phyloP scores from a whole-genome alignment of 2,113 vertebrate genomes.

The Panthera uncia region DNA sequence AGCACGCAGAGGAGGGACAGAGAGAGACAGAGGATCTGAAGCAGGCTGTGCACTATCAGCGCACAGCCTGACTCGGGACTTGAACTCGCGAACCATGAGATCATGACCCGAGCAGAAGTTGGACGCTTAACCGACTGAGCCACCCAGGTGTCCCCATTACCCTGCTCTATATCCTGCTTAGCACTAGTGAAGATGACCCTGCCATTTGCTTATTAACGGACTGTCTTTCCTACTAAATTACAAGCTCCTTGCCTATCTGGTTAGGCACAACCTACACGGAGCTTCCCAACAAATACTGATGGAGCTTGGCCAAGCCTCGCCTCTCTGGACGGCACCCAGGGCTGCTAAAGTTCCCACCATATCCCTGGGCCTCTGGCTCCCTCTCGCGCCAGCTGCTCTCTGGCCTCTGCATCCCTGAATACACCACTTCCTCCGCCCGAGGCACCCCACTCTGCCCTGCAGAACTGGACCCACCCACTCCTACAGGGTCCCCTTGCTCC shows the following conservation, averaged over 20 bases:
- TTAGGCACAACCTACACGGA: not conserved
- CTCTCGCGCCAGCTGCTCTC: not conserved
- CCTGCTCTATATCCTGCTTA: not conserved
- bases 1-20: too few species aligned
- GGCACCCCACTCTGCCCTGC: not conserved
- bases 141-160: too few species aligned
- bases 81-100: too few species aligned
- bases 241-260: not conserved
- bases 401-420: not conserved
- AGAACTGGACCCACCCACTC: too few species aligned
- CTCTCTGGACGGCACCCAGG: not conserved
- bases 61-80: too few species aligned
- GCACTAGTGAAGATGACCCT: not conserved
- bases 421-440: not conserved
- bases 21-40: too few species aligned
- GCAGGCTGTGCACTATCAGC: too few species aligned
- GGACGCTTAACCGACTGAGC: too few species aligned
- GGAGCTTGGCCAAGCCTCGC: not conserved
- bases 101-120: too few species aligned
- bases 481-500: not conserved
- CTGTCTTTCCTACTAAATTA: not conserved
- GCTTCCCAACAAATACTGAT: not conserved
- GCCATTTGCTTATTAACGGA: not conserved
- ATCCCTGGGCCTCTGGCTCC: not conserved
- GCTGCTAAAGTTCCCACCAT: too few species aligned